These are phyloP conservation scores for Nasua narica DNA, from an alignment of 2,797 vertebrate genomes.

Conservation along the genomic window DNA sequence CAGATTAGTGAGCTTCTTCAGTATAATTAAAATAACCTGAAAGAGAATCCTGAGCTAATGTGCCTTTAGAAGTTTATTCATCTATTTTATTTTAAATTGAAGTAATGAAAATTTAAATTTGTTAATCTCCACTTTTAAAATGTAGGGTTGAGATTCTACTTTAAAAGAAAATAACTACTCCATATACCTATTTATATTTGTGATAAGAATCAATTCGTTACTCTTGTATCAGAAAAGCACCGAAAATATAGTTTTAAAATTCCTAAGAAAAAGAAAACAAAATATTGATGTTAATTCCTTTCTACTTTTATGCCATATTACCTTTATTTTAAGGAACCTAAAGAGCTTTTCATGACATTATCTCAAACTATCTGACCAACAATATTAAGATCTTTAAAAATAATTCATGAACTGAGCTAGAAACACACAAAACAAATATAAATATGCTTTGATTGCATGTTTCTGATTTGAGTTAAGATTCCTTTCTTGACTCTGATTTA, in stretches of 20 bases:
- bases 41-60: conserved; percentile 3
- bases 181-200: neutral
- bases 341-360: neutral
- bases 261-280: neutral
- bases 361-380: neutral
- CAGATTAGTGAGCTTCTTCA: conserved; percentile 11
- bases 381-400: neutral
- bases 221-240: neutral
- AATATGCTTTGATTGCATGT: neutral
- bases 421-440: conserved; percentile 41
- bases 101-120: conserved; percentile 18
- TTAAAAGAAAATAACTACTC: conserved; percentile 32
- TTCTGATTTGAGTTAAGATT: conserved; percentile 32
- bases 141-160: neutral
- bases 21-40: conserved; percentile 39
- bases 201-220: conserved; percentile 8
- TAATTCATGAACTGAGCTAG: neutral
- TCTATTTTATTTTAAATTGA: conserved; percentile 40
- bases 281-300: neutral
- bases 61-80: conserved; percentile 20
- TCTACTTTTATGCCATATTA: conserved; percentile 5
- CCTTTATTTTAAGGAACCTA: neutral
- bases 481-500: neutral
- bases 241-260: conserved; percentile 41
- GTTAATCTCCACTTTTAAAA: conserved; percentile 18